Base-by-base conservation (phyloP, 1,140 invertebrate genomes). In the Atopsyche davidsoni region DNA sequence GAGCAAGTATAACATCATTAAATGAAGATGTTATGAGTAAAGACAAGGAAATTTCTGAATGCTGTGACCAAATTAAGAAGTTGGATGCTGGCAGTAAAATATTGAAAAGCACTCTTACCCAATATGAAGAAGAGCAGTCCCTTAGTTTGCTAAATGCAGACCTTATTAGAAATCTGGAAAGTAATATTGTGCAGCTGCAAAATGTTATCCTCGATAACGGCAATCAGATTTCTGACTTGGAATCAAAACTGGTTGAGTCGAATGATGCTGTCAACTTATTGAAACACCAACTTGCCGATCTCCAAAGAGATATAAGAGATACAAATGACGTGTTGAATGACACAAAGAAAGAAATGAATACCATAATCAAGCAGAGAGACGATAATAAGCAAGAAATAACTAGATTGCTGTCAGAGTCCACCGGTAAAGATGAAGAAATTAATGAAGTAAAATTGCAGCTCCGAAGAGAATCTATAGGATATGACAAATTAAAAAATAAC, bases 401-500 rank as follows among this genome's bases (percentile, higher is more conserved):
- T 43, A 57, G 64, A 52, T 55, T 75, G 6, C 57, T 69, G 45
- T 25, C 58, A n/a, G 64, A 75, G 62, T 64, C 70, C 18, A 69
- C 68, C 55, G 65, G 72, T 31, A 79, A 75, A 56, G 71, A 80
- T 56, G 63, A 74, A 62, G 76, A 79, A 58, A 72, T 81, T 49
- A 69, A 76, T 28, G 66, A 71, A 65, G 68, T 75, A 41, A 72
- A 72, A 48, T 58, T 68, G 42, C 64, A 70, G 36, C 46, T 75
- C n/a, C 61, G 67, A 48, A 71, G 71, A 61, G 67, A 73, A 59
- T 72, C 71, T n/a, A 69, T 68, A 41, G 67, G 71, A 55, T 70
- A 72, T 62, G 62, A 73, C 4, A 60, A 73, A 32, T 46, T 75
- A 3, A 58, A 70, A 22, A 55, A 70, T 40, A 58, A 64, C 35